These are phyloP conservation scores for Diuraphis noxia DNA, from an alignment of 1,140 invertebrate genomes.

Conservation along the genomic window DNA sequence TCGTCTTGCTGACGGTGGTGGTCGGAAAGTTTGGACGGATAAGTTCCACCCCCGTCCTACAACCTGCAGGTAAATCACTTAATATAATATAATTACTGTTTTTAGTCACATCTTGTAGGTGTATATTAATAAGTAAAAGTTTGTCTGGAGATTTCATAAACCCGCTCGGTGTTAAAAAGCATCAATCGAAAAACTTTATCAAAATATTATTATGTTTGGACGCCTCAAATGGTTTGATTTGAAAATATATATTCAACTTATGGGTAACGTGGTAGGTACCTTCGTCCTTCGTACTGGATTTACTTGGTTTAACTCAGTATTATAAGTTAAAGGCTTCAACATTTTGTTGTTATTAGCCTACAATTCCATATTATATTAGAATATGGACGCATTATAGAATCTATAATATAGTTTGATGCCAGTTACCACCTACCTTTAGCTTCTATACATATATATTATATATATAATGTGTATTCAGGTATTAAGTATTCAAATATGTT, in stretches of 20 bases:
- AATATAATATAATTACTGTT: neutral
- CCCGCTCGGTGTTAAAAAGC: neutral
- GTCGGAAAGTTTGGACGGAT: slow-evolving; percentile 26
- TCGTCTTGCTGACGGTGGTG: slow-evolving; percentile 10
- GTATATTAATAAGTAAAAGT: neutral
- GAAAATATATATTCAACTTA: neutral
- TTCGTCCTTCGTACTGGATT: neutral
- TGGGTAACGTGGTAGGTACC: neutral
- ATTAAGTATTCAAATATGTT: neutral
- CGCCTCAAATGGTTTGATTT: neutral
- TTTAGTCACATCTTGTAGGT: too few species aligned
- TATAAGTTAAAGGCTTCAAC: too few species aligned
- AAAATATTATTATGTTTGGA: neutral
- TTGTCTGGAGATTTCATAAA: neutral
- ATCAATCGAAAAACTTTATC: neutral
- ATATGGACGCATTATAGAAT: neutral
- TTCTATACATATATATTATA: neutral
- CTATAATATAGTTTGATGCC: neutral
- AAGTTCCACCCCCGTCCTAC: slow-evolving; percentile 28
- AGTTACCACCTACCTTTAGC: neutral
- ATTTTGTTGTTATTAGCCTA: too few species aligned
- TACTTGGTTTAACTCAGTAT: too few species aligned
- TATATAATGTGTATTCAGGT: neutral
- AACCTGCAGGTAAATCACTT: neutral
- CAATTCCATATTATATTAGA: neutral